A percentile compares a stretch with the other conserved stretches of the same genome.
Conservation (phyloP, 2,888 invertebrate species). For the Erebia aethiops region DNA sequence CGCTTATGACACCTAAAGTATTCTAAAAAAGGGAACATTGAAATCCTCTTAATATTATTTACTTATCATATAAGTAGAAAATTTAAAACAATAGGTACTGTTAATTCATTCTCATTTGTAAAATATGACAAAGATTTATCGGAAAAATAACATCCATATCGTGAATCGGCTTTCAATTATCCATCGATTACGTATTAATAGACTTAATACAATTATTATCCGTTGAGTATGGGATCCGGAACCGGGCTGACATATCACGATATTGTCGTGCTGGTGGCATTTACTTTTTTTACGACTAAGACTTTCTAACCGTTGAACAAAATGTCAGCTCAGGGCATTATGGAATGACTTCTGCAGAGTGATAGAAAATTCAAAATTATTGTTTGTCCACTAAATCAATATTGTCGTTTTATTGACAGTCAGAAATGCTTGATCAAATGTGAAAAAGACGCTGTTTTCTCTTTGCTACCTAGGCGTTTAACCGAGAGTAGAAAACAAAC, state of each 20-base stretch:
- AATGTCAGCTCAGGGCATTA: conserved; percentile 36
- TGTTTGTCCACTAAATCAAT: too few relatives aligned
- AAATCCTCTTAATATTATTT: not conserved
- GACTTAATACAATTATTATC: conserved; percentile 37
- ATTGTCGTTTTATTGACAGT: too few relatives aligned
- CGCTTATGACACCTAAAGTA: not conserved
- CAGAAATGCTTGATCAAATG: too few relatives aligned
- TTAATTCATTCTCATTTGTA: not conserved
- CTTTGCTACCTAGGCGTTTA: too few relatives aligned
- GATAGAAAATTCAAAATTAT: not conserved
- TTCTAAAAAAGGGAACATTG: not conserved
- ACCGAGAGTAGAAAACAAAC: too few relatives aligned
- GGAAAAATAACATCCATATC: conserved; percentile 21
- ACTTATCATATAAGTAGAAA: not conserved
- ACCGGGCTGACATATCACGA: conserved; percentile 52
- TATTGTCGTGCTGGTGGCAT: conserved; percentile 33
- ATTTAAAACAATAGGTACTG: not conserved
- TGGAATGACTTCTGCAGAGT: not conserved
- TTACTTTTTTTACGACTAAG: conserved; percentile 37
- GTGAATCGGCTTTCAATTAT: conserved; percentile 32
- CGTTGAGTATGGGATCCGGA: conserved; percentile 24
- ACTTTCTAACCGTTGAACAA: conserved; percentile 26
- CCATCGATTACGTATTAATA: conserved; percentile 33
- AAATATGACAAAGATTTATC: conserved; percentile 14
- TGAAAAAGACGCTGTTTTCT: too few relatives aligned